phyloP scores from a whole-genome alignment of 2,797 vertebrate species.

The Anguilla marmorata region DNA sequence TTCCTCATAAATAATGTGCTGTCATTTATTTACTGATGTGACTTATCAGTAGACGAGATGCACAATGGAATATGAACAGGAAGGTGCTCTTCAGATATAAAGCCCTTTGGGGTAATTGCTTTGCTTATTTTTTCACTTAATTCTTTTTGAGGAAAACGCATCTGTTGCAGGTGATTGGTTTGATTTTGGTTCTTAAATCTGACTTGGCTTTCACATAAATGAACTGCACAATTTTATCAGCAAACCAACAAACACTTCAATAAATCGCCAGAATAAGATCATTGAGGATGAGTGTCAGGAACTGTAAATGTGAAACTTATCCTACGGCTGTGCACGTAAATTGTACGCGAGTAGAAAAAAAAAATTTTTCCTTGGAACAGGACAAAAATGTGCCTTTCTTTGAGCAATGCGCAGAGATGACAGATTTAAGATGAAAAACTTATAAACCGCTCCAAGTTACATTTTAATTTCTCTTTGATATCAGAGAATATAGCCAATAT shows the following conservation, averaged over 20 bases:
- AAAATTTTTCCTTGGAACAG: no score
- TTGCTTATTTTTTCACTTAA: not conserved
- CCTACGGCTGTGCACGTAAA: constrained; percentile 7
- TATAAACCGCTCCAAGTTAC: constrained; percentile 58
- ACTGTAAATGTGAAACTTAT: no score
- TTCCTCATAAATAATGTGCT: not conserved
- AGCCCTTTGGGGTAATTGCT: not conserved
- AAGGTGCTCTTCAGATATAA: not conserved
- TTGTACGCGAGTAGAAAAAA: not conserved
- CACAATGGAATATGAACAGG: not conserved
- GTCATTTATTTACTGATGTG: not conserved
- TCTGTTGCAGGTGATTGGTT: no score
- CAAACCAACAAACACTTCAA: no score
- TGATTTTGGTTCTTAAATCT: not conserved
- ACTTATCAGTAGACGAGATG: not conserved
- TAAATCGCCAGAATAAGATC: no score
- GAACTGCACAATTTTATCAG: no score
- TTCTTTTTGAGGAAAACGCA: not conserved
- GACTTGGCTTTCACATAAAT: not conserved
- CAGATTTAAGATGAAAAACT: constrained; percentile 63
- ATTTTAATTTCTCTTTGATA: not conserved
- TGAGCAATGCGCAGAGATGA: constrained; percentile 30
- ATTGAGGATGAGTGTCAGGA: no score
- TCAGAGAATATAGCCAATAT: not conserved
- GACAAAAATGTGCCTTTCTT: not conserved